Evolutionary conservation across 2,888 invertebrate genomes (phyloP).

Genomic region (Mellilla xanthometata): DNA sequence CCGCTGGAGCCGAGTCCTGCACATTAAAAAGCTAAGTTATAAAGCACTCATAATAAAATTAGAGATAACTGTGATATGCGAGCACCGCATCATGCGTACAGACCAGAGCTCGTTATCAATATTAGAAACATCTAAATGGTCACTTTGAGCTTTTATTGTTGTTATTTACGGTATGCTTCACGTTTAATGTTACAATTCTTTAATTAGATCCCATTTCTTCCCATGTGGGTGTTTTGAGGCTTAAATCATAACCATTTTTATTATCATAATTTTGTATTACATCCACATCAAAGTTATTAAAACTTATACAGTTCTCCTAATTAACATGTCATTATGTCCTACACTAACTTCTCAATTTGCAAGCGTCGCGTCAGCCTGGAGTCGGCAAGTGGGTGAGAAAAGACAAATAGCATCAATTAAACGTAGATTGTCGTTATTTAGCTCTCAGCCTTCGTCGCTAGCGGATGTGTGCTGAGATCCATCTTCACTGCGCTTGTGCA

Average conservation of each 20-base stretch:
- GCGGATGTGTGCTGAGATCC: constrained; percentile 48
- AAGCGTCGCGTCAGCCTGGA: neutral
- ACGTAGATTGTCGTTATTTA: constrained; percentile 65
- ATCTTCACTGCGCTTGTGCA: constrained; percentile 49
- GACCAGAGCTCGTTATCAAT: constrained; percentile 47
- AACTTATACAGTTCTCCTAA: no score
- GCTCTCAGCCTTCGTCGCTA: constrained; percentile 24
- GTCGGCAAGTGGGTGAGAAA: constrained; percentile 2
- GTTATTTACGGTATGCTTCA: constrained; percentile 51
- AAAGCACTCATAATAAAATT: constrained; percentile 60
- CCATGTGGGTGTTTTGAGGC: constrained; percentile 30
- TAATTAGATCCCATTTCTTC: constrained; percentile 49
- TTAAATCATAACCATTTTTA: constrained; percentile 14
- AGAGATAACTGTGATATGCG: constrained; percentile 46
- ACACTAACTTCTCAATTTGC: no score
- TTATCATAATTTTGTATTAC: neutral
- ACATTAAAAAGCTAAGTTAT: constrained; percentile 41
- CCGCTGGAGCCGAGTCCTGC: constrained; percentile 16
- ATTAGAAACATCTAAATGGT: constrained; percentile 56
- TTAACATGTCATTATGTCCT: no score
- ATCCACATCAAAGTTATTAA: no score
- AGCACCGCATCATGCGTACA: constrained; percentile 41
- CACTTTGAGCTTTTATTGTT: constrained; percentile 51
- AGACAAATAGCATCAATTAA: constrained; percentile 62
- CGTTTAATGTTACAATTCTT: constrained; percentile 46